Evolutionary conservation across 2,113 vertebrate genomes (phyloP).

Genomic region (Chamaetylas fuelleborni): DNA sequence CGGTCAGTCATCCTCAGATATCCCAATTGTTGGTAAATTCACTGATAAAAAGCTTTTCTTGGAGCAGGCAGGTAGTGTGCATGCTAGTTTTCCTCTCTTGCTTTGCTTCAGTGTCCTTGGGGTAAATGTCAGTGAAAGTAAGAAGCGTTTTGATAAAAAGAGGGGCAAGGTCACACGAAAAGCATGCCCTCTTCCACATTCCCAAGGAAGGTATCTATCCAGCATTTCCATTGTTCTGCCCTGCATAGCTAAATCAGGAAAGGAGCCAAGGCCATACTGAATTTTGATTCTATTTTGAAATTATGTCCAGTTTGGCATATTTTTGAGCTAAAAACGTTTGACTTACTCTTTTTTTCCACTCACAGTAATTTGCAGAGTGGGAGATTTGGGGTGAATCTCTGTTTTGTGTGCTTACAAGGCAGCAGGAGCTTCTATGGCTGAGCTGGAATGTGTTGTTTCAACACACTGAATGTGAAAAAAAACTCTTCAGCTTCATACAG

Average conservation of each 20-base stretch:
- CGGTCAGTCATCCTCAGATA: neutral
- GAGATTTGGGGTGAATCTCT: conserved; percentile 1
- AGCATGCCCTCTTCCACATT: neutral
- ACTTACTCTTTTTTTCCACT: neutral
- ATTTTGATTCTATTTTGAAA: neutral
- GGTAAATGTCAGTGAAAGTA: conserved; percentile 32
- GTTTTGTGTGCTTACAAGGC: conserved; percentile 1
- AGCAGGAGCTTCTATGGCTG: neutral
- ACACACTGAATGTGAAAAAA: conserved; percentile 37
- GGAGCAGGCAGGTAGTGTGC: neutral
- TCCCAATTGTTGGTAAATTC: neutral
- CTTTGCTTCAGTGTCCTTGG: conserved; percentile 1
- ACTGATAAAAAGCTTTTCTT: conserved; percentile 4
- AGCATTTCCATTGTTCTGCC: neutral
- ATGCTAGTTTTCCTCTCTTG: neutral
- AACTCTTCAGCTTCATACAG: neutral
- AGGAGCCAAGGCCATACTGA: neutral
- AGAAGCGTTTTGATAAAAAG: conserved; percentile 38
- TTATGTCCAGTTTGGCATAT: conserved; percentile 10
- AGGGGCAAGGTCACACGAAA: conserved; percentile 18
- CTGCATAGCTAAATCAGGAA: neutral
- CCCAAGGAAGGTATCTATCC: neutral
- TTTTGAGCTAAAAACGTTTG: neutral
- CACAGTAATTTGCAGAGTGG: neutral
- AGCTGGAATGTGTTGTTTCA: conserved; percentile 59